Conservation (phyloP, 2,888 invertebrate species). For the Phania funesta region DNA sequence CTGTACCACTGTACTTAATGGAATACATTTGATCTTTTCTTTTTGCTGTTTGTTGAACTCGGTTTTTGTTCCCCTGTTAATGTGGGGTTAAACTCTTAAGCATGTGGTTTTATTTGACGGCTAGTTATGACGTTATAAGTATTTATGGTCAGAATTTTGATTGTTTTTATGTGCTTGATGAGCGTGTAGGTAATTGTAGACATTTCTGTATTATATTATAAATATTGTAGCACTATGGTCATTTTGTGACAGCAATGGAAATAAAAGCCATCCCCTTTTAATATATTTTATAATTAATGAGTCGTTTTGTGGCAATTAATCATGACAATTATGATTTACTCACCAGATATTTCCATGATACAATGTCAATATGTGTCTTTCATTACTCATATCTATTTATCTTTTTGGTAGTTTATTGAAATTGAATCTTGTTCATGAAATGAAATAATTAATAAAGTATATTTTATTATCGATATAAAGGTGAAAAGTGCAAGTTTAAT, state of each 20-base stretch:
- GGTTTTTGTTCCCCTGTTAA: conserved; percentile 1
- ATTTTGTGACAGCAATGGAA: conserved; percentile 21
- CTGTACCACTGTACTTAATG: conserved; percentile 13
- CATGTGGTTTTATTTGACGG: conserved; percentile 26
- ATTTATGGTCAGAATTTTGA: conserved; percentile 59
- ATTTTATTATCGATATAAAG: not conserved
- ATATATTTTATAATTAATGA: conserved; percentile 76
- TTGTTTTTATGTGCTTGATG: conserved; percentile 47
- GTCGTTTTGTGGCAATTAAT: conserved; percentile 76
- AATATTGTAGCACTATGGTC: conserved; percentile 16
- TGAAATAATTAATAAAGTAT: conserved; percentile 35
- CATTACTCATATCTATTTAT: not conserved
- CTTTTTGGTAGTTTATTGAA: not conserved
- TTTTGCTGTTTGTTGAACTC: not conserved
- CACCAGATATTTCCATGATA: conserved; percentile 16
- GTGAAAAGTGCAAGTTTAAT: conserved; percentile 2
- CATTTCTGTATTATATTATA: not conserved
- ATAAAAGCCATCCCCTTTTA: conserved; percentile 61
- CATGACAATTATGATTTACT: conserved; percentile 74
- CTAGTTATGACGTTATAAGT: conserved; percentile 47
- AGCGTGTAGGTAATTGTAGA: conserved; percentile 9
- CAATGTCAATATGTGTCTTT: conserved; percentile 56
- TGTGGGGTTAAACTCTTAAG: conserved; percentile 55
- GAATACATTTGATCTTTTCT: conserved; percentile 5
- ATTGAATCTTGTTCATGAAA: conserved; percentile 36